A percentile compares a stretch with the other conserved stretches of the same genome.
These are phyloP conservation scores for Mesocricetus auratus DNA, from an alignment of 2,113 vertebrate genomes.

Conservation along the genomic window DNA sequence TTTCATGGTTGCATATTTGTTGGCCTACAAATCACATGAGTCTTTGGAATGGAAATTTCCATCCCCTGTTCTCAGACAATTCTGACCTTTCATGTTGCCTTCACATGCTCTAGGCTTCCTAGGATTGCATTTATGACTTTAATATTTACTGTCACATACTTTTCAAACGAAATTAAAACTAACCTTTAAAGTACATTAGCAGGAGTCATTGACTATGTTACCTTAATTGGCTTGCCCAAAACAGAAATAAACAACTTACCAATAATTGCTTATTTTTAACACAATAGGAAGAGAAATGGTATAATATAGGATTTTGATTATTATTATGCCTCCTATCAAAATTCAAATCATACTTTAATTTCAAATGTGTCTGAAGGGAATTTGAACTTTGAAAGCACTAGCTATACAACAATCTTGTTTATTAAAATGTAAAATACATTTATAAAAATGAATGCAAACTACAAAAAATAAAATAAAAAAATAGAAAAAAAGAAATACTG, in stretches of 20 bases:
- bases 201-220: neutral
- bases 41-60: neutral
- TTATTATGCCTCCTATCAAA: conserved; percentile 29
- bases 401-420: neutral
- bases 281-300: conserved; percentile 9
- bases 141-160: conserved; percentile 67
- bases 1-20: conserved; percentile 43
- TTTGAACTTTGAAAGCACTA: conserved; percentile 24
- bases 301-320: neutral
- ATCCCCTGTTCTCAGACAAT: neutral
- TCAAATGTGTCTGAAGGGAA: conserved; percentile 14
- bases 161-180: conserved; percentile 62
- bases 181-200: conserved; percentile 60
- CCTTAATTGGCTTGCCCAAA: conserved; percentile 28
- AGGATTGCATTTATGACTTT: conserved; percentile 65
- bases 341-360: conserved; percentile 55
- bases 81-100: conserved; percentile 15
- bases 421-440: conserved; percentile 14
- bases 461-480: too few species aligned
- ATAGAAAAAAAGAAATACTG: too few species aligned
- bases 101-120: neutral
- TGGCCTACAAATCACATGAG: conserved; percentile 8
- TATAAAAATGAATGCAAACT: conserved; percentile 36
- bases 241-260: conserved; percentile 43
- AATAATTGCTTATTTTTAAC: conserved; percentile 20